Percentiles rank a stretch among this genome's conserved stretches.
Conservation (phyloP, 2,113 vertebrate species). For the Sander vitreus region DNA sequence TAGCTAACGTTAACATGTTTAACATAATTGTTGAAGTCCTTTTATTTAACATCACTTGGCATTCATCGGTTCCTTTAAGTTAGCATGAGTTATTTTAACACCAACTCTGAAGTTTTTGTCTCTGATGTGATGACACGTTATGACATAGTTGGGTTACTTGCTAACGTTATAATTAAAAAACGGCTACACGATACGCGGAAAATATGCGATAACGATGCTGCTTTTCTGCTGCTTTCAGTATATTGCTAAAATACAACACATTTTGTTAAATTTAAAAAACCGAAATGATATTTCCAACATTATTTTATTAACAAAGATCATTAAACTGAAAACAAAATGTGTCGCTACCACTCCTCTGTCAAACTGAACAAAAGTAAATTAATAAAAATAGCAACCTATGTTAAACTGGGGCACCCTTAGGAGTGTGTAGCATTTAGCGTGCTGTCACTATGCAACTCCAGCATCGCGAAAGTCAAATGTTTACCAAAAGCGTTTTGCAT, state of each 20-base stretch:
- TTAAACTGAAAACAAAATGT: neutral
- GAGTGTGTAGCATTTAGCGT: neutral
- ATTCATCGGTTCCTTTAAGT: neutral
- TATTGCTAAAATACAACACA: no score
- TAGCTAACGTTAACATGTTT: constrained; percentile 41
- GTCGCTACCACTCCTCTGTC: neutral
- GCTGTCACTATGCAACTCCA: neutral
- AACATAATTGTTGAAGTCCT: constrained; percentile 41
- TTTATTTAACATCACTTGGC: constrained; percentile 11
- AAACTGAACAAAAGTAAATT: neutral
- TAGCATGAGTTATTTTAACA: constrained; percentile 5
- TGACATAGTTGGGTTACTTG: neutral
- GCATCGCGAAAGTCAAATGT: neutral
- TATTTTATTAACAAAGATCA: no score
- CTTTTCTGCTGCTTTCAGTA: no score
- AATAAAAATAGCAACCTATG: neutral
- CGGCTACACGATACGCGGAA: no score
- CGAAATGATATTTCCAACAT: no score
- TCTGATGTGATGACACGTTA: neutral
- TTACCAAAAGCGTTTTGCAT: constrained; percentile 12
- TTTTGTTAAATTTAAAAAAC: no score
- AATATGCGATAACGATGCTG: no score
- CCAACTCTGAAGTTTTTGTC: neutral
- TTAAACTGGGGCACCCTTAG: neutral
- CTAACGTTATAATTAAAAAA: no score